Evolutionary conservation across 2,113 vertebrate genomes (phyloP).

Genomic region (Panthera leo): DNA sequence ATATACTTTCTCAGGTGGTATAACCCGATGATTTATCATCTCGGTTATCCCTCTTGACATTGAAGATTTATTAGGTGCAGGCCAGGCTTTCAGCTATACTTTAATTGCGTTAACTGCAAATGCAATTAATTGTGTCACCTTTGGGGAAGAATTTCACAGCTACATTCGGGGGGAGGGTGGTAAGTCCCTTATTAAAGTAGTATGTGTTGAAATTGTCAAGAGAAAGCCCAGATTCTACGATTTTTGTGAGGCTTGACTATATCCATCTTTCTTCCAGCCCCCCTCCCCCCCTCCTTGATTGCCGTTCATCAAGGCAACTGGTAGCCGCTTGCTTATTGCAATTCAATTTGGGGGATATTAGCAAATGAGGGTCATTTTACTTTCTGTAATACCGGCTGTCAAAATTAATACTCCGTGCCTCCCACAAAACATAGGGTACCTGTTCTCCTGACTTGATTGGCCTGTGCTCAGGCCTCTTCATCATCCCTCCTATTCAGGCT

Average conservation of each 20-base stretch:
- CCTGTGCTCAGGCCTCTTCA: not conserved
- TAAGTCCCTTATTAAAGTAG: slow-evolving; percentile 75
- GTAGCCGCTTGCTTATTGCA: slow-evolving; percentile 76
- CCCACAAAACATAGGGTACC: not conserved
- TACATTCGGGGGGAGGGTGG: slow-evolving; percentile 74
- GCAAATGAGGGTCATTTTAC: slow-evolving; percentile 81
- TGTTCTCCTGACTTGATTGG: slow-evolving; percentile 38
- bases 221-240: slow-evolving; percentile 79
- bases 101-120: slow-evolving; percentile 80
- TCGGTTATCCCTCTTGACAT: slow-evolving; percentile 65
- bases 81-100: slow-evolving; percentile 52
- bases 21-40: slow-evolving; percentile 56
- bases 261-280: slow-evolving; percentile 62
- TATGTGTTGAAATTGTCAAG: slow-evolving; percentile 80
- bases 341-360: slow-evolving; percentile 78
- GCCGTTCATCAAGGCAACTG: slow-evolving; percentile 75
- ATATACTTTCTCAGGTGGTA: slow-evolving; percentile 62
- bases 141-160: slow-evolving; percentile 78
- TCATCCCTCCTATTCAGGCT: not conserved
- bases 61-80: slow-evolving; percentile 71
- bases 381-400: slow-evolving; percentile 79
- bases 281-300: not conserved
- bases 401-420: slow-evolving; percentile 77
- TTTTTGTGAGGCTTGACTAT: slow-evolving; percentile 76
- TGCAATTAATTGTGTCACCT: slow-evolving; percentile 72